Evolutionary conservation across 35 echinoderm and acorn worm genomes (phyloP).

Genomic region (Apostichopus californicus): DNA sequence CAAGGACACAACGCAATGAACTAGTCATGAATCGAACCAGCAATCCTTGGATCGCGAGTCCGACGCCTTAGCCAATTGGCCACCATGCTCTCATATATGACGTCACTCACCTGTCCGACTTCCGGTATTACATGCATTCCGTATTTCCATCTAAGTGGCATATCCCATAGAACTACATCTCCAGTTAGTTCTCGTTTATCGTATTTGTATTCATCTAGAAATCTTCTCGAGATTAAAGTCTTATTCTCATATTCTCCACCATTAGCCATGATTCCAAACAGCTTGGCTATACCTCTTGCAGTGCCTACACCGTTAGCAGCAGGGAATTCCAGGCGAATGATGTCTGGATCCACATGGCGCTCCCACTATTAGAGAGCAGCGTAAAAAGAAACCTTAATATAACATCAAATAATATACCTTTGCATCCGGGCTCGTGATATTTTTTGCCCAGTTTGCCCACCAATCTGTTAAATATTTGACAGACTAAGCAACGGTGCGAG

Average conservation of each 20-base stretch:
- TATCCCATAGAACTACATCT: neutral
- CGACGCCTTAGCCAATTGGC: too few relatives aligned
- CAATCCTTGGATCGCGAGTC: too few relatives aligned
- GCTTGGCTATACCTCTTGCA: conserved; percentile 11
- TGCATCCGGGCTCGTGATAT: too few relatives aligned
- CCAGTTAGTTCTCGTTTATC: neutral
- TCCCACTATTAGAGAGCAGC: neutral
- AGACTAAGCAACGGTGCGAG: too few relatives aligned
- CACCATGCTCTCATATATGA: neutral
- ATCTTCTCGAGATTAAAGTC: conserved; percentile 4
- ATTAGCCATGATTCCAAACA: conserved; percentile 40
- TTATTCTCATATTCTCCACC: conserved; percentile 19
- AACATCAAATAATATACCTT: too few relatives aligned
- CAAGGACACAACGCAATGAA: too few relatives aligned
- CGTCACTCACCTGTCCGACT: neutral
- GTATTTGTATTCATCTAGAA: conserved; percentile 13
- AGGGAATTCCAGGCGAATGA: neutral
- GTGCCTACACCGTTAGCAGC: conserved; percentile 31
- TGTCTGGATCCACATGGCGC: neutral
- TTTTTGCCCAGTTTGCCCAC: too few relatives aligned
- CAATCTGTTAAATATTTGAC: too few relatives aligned
- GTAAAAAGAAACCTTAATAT: neutral
- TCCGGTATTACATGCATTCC: neutral
- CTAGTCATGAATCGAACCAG: too few relatives aligned
- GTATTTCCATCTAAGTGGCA: conserved; percentile 1